Evolutionary conservation across 2,797 vertebrate genomes (phyloP).

Genomic region (Pipistrellus pipistrellus): DNA sequence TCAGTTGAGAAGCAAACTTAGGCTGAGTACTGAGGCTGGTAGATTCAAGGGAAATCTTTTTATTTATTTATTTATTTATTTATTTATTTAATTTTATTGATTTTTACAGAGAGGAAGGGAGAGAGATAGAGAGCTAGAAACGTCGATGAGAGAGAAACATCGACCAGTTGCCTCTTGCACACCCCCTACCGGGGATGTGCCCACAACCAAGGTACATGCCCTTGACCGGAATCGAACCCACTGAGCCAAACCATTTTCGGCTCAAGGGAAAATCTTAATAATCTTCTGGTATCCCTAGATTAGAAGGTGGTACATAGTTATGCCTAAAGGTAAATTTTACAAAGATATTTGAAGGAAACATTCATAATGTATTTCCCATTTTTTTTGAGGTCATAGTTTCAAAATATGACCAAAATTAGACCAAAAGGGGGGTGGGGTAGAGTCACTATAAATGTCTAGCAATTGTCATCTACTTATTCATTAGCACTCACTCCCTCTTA

Average conservation of each 20-base stretch:
- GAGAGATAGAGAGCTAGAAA: too few relatives aligned
- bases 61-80: too few relatives aligned
- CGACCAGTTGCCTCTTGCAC: too few relatives aligned
- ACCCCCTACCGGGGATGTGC: too few relatives aligned
- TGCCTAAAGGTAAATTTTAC: neutral
- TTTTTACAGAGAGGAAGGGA: too few relatives aligned
- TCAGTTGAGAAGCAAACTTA: slow-evolving; percentile 28
- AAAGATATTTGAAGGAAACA: slow-evolving; percentile 17
- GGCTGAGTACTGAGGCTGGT: neutral
- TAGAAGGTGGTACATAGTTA: slow-evolving; percentile 2
- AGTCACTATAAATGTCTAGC: slow-evolving; percentile 10
- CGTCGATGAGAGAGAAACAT: too few relatives aligned
- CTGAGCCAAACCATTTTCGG: too few relatives aligned
- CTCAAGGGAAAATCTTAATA: neutral
- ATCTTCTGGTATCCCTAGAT: neutral
- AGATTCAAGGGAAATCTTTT: slow-evolving; percentile 48
- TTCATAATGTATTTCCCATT: neutral
- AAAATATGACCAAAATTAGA: slow-evolving; percentile 16
- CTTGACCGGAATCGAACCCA: too few relatives aligned
- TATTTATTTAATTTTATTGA: too few relatives aligned
- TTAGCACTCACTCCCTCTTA: slow-evolving; percentile 1
- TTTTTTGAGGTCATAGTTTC: slow-evolving; percentile 33
- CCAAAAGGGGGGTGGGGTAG: neutral
- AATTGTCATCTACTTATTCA: slow-evolving; percentile 27
- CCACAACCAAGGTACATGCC: too few relatives aligned